Evolutionary conservation across 2,888 invertebrate species (phyloP).

Genomic region (Dorcus hopei): DNA sequence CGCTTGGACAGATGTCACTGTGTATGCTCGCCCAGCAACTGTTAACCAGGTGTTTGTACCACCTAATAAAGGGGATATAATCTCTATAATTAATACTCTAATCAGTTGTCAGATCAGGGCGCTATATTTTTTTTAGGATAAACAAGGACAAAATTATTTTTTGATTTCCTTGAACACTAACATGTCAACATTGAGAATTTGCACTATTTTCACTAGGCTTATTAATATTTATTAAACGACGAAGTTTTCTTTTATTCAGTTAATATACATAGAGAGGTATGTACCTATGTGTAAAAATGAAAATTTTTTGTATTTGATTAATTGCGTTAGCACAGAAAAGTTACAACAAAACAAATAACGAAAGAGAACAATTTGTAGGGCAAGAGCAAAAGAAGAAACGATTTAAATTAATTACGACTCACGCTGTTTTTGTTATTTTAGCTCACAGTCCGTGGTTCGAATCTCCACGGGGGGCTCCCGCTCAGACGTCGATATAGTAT

Average conservation of each 20-base stretch:
- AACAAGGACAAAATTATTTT: too few relatives aligned
- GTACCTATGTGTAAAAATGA: too few relatives aligned
- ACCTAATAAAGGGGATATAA: neutral
- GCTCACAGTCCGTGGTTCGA: conserved; percentile 40
- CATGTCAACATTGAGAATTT: too few relatives aligned
- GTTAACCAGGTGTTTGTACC: conserved; percentile 19
- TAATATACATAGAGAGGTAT: too few relatives aligned
- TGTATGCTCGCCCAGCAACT: conserved; percentile 34
- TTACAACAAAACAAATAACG: conserved; percentile 13
- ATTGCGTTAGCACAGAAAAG: neutral
- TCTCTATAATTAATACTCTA: neutral
- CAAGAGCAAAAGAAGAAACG: conserved; percentile 30
- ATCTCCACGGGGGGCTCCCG: conserved; percentile 36
- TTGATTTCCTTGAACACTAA: too few relatives aligned
- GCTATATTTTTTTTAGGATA: too few relatives aligned
- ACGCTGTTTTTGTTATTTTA: conserved; percentile 47
- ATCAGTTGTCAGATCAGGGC: neutral
- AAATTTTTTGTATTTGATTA: neutral
- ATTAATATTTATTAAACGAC: too few relatives aligned
- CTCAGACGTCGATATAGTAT: conserved; percentile 42
- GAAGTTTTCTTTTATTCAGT: too few relatives aligned
- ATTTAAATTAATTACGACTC: conserved; percentile 46
- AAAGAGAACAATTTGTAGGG: conserved; percentile 30
- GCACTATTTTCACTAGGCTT: too few relatives aligned
- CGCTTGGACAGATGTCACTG: conserved; percentile 35